These are phyloP conservation scores for Rhincodon typus DNA, from an alignment of 2,797 vertebrate genomes.

Conservation along the genomic window DNA sequence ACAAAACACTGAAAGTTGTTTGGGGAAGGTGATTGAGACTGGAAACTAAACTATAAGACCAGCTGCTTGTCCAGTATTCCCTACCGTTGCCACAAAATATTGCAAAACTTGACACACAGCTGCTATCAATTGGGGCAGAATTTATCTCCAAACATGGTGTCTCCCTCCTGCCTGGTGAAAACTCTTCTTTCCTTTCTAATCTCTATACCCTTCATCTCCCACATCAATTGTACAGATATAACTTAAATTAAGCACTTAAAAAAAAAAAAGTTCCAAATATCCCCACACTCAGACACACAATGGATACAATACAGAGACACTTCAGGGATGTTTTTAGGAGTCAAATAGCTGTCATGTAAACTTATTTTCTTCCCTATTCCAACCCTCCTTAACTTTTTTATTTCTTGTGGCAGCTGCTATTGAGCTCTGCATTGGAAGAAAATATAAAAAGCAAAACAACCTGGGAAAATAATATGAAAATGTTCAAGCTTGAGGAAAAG, in stretches of 20 bases:
- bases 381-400: neutral
- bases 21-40: neutral
- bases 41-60: neutral
- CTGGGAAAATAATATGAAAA: neutral
- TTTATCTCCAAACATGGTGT: neutral
- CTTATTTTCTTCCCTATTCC: neutral
- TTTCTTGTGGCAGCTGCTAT: neutral
- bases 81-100: neutral
- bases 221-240: too few relatives aligned
- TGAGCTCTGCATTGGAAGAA: neutral
- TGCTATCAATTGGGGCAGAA: constrained; percentile 12
- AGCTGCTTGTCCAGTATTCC: neutral
- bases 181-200: constrained; percentile 19
- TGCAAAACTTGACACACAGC: neutral
- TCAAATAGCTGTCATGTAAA: neutral
- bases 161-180: neutral
- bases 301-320: too few relatives aligned
- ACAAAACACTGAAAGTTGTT: neutral
- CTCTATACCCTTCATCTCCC: too few relatives aligned
- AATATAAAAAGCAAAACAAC: neutral
- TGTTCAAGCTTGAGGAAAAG: neutral
- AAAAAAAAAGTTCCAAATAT: neutral
- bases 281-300: neutral
- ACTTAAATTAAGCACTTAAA: neutral
- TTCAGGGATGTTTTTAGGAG: neutral